A percentile compares a stretch with the other conserved stretches of the same genome.
phyloP scores from a whole-genome alignment of 2,888 invertebrate species.

The Eilema sororculum region DNA sequence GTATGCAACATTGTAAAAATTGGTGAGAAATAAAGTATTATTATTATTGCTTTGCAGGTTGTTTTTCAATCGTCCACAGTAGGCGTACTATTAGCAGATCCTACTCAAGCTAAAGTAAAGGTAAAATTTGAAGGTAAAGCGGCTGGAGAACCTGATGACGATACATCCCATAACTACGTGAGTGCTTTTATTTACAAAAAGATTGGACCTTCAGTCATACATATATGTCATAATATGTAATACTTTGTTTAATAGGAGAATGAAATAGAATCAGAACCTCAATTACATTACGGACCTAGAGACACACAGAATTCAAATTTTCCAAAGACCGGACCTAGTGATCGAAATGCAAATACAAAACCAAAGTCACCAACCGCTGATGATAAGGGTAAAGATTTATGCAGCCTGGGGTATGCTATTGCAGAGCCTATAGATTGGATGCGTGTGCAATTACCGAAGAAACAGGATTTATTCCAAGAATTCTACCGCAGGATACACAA shows the following conservation, averaged over 20 bases:
- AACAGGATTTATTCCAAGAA: conserved; percentile 89
- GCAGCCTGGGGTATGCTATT: conserved; percentile 86
- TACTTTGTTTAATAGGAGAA: conserved; percentile 51
- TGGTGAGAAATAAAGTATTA: too few relatives aligned
- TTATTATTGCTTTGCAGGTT: conserved; percentile 88
- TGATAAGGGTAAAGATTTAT: conserved; percentile 80
- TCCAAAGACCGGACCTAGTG: conserved; percentile 17
- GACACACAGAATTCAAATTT: conserved; percentile 47
- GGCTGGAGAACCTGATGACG: conserved; percentile 65
- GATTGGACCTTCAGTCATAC: background rate
- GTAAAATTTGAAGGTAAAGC: conserved; percentile 83
- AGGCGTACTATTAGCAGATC: conserved; percentile 90
- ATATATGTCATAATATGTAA: background rate
- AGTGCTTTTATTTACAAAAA: conserved; percentile 28
- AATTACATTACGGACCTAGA: conserved; percentile 60
- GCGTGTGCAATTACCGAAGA: conserved; percentile 88
- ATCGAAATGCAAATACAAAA: conserved; percentile 49
- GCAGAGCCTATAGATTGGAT: conserved; percentile 89
- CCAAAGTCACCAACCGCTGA: conserved; percentile 32
- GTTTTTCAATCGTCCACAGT: conserved; percentile 90
- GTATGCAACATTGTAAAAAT: too few relatives aligned
- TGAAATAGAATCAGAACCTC: conserved; percentile 59
- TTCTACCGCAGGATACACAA: conserved; percentile 89
- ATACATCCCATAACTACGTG: conserved; percentile 58
- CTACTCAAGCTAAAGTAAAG: conserved; percentile 88